Conservation (phyloP, 2,113 vertebrate genomes). For the Tragelaphus imberbis region DNA sequence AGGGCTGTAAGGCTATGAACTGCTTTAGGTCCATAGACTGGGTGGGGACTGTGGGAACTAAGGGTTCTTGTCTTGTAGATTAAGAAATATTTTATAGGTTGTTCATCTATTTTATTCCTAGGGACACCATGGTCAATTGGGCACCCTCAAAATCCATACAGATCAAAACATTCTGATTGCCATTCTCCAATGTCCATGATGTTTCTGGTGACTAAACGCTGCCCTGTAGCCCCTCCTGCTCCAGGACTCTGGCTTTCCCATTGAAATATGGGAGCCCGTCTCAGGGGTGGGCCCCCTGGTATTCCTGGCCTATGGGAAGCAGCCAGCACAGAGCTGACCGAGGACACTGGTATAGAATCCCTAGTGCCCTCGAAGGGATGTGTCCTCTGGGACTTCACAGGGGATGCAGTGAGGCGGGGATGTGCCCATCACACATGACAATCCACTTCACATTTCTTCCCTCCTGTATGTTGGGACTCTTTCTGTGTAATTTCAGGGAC, state of each 20-base stretch:
- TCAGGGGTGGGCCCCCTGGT: background rate
- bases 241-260: background rate
- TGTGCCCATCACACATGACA: background rate
- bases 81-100: background rate
- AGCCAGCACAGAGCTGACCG: rapidly evolving
- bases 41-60: too few relatives aligned
- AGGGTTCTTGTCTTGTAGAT: background rate
- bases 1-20: background rate
- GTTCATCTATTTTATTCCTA: background rate
- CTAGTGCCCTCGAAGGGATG: background rate
- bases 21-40: background rate
- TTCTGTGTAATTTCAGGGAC: background rate
- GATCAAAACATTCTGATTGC: background rate
- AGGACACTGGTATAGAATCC: background rate
- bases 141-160: background rate
- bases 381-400: background rate
- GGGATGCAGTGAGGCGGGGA: background rate
- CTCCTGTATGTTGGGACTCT: background rate
- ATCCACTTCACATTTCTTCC: too few relatives aligned
- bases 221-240: background rate
- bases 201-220: background rate
- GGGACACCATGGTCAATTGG: background rate
- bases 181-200: background rate
- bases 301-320: background rate
- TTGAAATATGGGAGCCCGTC: too few relatives aligned